Percentiles rank a stretch among this genome's conserved stretches.
phyloP scores from a whole-genome alignment of 2,888 invertebrate genomes.

The Apomyelois bistriatella region DNA sequence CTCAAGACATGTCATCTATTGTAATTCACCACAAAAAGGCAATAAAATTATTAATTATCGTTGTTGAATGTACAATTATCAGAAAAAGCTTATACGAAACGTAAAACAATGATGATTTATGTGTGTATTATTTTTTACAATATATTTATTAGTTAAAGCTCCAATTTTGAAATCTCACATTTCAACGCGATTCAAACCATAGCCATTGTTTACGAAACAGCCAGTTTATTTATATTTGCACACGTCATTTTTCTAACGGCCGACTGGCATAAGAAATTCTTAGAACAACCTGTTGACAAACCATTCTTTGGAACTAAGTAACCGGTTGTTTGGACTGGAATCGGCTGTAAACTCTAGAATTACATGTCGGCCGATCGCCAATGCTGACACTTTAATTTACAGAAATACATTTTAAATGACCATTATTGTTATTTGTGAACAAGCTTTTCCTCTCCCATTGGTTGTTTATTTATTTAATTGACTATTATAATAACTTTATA shows the following conservation, averaged over 20 bases:
- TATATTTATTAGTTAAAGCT: not conserved
- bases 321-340: constrained; percentile 49
- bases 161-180: not conserved
- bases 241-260: constrained; percentile 24
- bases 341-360: constrained; percentile 43
- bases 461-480: not conserved
- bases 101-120: constrained; percentile 1
- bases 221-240: constrained; percentile 17
- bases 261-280: constrained; percentile 36
- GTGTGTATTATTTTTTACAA: not conserved
- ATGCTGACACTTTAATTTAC: constrained; percentile 36
- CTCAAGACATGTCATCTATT: constrained; percentile 9
- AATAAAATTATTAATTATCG: constrained; percentile 7
- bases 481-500: not conserved
- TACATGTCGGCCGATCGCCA: constrained; percentile 34
- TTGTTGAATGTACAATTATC: not conserved
- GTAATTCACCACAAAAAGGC: constrained; percentile 7
- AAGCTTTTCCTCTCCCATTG: not conserved
- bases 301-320: constrained; percentile 52
- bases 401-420: constrained; percentile 26
- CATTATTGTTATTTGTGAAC: not conserved
- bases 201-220: constrained; percentile 5
- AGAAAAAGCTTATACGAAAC: not conserved
- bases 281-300: constrained; percentile 55
- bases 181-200: not conserved